Conservation (phyloP, 1,140 invertebrate genomes). For the Drosophila auraria region DNA sequence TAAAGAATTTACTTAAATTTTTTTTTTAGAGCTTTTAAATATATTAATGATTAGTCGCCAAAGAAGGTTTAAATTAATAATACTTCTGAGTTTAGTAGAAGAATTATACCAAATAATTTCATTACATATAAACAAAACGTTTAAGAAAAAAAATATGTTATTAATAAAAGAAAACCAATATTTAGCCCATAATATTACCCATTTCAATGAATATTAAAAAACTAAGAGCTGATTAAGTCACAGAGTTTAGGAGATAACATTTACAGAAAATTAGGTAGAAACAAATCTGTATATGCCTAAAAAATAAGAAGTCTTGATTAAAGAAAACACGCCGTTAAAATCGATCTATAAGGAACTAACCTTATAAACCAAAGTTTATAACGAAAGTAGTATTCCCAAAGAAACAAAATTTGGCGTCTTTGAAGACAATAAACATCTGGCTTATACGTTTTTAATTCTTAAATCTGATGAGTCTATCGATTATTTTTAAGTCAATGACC, state of each 20-base stretch:
- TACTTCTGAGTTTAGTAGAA: too few species aligned
- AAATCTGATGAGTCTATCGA: neutral
- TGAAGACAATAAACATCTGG: neutral
- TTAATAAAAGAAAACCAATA: neutral
- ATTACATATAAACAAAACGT: too few species aligned
- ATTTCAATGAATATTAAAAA: neutral
- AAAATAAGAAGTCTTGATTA: too few species aligned
- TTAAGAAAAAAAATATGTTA: too few species aligned
- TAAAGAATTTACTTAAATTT: too few species aligned
- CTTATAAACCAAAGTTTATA: neutral
- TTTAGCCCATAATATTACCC: too few species aligned
- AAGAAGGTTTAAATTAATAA: too few species aligned
- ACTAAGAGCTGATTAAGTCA: too few species aligned
- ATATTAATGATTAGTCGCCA: too few species aligned
- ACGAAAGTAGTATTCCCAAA: constrained; percentile 2
- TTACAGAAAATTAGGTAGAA: too few species aligned
- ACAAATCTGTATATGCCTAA: neutral
- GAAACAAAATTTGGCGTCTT: neutral
- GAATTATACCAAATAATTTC: too few species aligned
- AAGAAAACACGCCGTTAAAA: neutral
- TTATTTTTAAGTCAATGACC: constrained; percentile 12
- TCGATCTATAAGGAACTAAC: neutral
- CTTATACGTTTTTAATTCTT: neutral
- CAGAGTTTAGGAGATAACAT: neutral
- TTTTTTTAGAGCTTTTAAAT: too few species aligned